These are phyloP conservation scores for Lysandra coridon DNA, from an alignment of 2,888 invertebrate genomes.

Conservation along the genomic window DNA sequence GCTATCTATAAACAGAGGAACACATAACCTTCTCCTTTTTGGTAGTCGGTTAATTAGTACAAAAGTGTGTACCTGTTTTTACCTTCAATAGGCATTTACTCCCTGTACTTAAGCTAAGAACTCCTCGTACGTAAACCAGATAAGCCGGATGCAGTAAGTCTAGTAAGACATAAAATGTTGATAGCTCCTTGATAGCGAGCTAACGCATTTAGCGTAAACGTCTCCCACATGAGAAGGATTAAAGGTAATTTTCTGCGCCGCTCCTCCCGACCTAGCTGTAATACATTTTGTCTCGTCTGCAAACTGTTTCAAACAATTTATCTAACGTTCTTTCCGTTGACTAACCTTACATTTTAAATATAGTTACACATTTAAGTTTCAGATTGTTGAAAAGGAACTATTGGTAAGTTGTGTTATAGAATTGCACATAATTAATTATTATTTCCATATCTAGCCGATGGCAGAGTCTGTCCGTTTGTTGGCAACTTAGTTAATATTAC, in stretches of 20 bases:
- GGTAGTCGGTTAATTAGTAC: background rate
- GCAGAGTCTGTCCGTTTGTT: too few species aligned
- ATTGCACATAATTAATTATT: too few species aligned
- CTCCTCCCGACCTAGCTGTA: conserved; percentile 20
- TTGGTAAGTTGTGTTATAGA: too few species aligned
- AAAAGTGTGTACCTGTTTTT: background rate
- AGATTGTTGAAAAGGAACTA: background rate
- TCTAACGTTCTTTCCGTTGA: conserved; percentile 4
- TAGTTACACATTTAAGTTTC: background rate
- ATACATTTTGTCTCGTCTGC: conserved; percentile 9
- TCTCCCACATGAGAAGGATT: conserved; percentile 29
- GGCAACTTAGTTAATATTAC: too few species aligned
- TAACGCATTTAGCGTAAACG: conserved; percentile 23
- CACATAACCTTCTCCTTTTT: too few species aligned
- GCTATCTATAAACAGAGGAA: background rate
- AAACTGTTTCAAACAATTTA: conserved; percentile 28
- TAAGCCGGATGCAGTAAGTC: background rate
- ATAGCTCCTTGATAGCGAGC: conserved; percentile 19
- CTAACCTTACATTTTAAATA: background rate
- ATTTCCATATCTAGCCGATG: too few species aligned
- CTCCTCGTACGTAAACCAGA: background rate
- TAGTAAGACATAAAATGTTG: conserved; percentile 1
- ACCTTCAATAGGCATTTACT: background rate
- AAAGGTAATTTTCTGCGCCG: conserved; percentile 26
- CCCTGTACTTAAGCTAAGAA: background rate